A percentile compares a stretch with the other conserved stretches of the same genome.
Conservation (phyloP, 2,888 invertebrate genomes). For the Nomada ruficornis region DNA sequence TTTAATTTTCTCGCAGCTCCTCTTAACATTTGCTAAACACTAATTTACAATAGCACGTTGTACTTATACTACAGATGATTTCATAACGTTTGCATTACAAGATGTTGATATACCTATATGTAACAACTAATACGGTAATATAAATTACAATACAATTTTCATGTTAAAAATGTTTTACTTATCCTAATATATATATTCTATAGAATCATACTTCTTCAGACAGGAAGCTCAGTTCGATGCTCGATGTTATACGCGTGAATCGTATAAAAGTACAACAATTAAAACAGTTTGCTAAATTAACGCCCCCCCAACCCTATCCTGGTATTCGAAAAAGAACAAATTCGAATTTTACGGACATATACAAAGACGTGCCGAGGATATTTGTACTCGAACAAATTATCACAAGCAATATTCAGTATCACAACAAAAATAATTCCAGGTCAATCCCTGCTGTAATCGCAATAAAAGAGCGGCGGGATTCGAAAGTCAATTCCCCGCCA, state of each 20-base stretch:
- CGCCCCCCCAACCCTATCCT: background rate
- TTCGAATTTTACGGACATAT: background rate
- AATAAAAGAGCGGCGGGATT: background rate
- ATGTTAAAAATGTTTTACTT: background rate
- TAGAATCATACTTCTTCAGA: background rate
- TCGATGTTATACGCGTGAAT: background rate
- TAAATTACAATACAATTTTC: background rate
- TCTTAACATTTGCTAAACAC: background rate
- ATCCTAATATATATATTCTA: too few relatives aligned
- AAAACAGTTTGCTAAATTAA: background rate
- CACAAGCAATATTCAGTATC: background rate
- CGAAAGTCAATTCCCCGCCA: background rate
- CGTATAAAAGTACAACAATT: background rate
- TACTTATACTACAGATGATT: background rate
- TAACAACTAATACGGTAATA: background rate
- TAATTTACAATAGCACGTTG: background rate
- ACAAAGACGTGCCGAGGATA: background rate
- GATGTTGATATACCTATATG: background rate
- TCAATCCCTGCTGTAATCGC: background rate
- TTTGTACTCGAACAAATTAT: constrained; percentile 15
- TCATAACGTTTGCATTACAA: background rate
- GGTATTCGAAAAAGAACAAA: background rate
- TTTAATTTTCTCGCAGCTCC: background rate
- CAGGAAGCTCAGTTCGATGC: background rate
- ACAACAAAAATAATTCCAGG: background rate